These are phyloP conservation scores for Etheostoma cragini DNA, from an alignment of 2,113 vertebrate species.

Conservation along the genomic window DNA sequence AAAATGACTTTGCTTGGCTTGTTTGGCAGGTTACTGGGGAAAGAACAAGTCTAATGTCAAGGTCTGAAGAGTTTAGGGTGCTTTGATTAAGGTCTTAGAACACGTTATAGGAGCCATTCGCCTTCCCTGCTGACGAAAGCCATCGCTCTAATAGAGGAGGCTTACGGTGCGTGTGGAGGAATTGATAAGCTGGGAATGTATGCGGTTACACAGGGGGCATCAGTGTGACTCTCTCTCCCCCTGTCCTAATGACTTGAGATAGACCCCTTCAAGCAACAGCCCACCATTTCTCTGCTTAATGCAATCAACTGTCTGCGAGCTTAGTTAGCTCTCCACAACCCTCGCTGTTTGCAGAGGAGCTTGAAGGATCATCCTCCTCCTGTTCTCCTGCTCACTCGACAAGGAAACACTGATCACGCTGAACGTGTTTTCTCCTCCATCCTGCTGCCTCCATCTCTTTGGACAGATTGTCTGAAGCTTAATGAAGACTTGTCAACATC, in stretches of 20 bases:
- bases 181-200: conserved; percentile 67
- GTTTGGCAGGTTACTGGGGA: conserved; percentile 43
- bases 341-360: conserved; percentile 18
- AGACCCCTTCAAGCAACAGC: conserved; percentile 34
- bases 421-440: background rate
- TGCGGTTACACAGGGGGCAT: conserved; percentile 50
- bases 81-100: conserved; percentile 52
- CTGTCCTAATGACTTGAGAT: conserved; percentile 64
- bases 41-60: conserved; percentile 30
- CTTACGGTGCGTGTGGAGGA: conserved; percentile 31
- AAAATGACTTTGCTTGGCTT: conserved; percentile 39
- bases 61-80: conserved; percentile 31
- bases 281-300: conserved; percentile 49
- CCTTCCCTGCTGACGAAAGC: conserved; percentile 68
- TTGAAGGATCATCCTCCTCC: conserved; percentile 36
- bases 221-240: conserved; percentile 47
- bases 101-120: conserved; percentile 40
- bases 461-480: conserved; percentile 4
- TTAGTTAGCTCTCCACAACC: conserved; percentile 26
- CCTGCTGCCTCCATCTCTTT: conserved; percentile 14
- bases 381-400: conserved; percentile 22
- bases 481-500: background rate
- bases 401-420: conserved; percentile 30
- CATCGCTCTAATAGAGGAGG: conserved; percentile 52
- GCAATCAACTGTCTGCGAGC: conserved; percentile 41